Conservation (phyloP, 2,797 vertebrate species). For the Protosalanx chinensis region DNA sequence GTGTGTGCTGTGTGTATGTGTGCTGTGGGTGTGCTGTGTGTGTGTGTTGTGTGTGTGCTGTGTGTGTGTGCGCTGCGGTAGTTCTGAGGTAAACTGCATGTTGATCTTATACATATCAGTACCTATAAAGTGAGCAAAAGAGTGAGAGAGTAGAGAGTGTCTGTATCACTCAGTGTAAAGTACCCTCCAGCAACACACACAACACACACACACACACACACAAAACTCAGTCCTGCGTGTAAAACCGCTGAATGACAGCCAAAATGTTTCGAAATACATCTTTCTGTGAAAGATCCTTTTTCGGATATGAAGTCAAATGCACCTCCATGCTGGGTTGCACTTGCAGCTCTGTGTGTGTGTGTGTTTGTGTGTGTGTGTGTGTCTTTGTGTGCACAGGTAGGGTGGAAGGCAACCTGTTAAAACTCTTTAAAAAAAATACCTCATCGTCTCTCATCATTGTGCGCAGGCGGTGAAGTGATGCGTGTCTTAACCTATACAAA, state of each 20-base stretch:
- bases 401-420: background rate
- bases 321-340: background rate
- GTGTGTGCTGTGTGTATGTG: background rate
- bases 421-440: background rate
- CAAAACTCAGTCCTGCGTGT: background rate
- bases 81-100: background rate
- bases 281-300: conserved; percentile 5
- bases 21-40: background rate
- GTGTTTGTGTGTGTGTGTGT: background rate
- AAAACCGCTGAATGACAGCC: conserved; percentile 6
- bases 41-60: no score
- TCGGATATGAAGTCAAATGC: background rate
- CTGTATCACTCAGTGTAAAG: background rate
- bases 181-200: background rate
- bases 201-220: conserved; percentile 7
- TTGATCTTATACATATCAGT: background rate
- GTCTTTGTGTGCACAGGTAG: background rate
- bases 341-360: background rate
- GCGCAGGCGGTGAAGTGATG: background rate
- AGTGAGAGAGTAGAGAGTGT: background rate
- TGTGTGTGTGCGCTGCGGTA: background rate
- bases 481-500: conserved; percentile 1
- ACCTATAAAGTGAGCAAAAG: background rate
- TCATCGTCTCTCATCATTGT: background rate
- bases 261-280: background rate